phyloP scores from a whole-genome alignment of 1,140 invertebrate species.

The Diplogasteroides magnus region DNA sequence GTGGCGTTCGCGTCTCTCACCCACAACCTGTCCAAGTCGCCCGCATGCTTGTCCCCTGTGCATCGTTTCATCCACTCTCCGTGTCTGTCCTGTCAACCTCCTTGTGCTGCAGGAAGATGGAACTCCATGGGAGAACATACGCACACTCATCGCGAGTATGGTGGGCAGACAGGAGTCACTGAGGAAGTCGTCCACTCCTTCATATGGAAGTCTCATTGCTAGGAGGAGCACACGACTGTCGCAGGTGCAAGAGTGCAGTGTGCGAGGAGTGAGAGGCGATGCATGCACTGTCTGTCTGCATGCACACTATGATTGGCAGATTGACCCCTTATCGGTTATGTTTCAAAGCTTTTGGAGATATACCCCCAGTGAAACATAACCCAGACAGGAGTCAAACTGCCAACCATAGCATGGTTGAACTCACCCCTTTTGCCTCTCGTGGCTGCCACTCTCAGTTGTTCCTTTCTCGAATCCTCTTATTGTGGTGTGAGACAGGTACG shows the following conservation, averaged over 20 bases:
- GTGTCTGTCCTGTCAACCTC: background rate
- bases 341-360: too few species aligned
- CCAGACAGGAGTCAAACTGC: too few species aligned
- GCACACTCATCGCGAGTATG: conserved; percentile 47
- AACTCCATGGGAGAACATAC: conserved; percentile 52
- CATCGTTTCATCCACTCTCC: background rate
- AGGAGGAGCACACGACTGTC: conserved; percentile 39
- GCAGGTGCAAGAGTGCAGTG: conserved; percentile 44
- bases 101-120: conserved; percentile 34
- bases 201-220: conserved; percentile 42
- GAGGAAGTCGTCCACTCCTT: conserved; percentile 50
- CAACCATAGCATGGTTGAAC: too few species aligned
- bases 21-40: background rate
- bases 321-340: too few species aligned
- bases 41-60: background rate
- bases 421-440: conserved; percentile 24
- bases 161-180: conserved; percentile 50
- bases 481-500: conserved; percentile 1
- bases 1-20: too few species aligned
- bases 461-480: conserved; percentile 6
- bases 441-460: conserved; percentile 2
- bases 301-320: too few species aligned
- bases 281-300: too few species aligned
- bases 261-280: too few species aligned
- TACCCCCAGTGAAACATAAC: too few species aligned